Evolutionary conservation across 35 echinoderm and acorn worm species (phyloP), one percentile per base, ranked within the genome.

Genomic region (Apostichopus parvimensis): DNA sequence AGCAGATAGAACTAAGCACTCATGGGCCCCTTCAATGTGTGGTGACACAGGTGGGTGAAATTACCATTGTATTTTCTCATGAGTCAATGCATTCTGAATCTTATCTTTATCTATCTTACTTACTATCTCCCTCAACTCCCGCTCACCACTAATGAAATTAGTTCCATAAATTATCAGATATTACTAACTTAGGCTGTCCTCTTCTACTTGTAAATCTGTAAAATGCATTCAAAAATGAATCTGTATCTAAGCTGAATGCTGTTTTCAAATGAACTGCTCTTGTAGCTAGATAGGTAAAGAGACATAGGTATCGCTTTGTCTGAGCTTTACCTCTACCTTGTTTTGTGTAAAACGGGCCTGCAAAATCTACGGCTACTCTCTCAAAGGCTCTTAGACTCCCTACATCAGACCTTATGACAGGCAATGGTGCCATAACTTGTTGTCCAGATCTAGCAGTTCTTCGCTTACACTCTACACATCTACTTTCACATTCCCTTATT

Each of bases 91-190:
- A 4, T 28, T 28, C 26, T 93, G 6, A 55, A 95, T 85, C 57
- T 77, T 88, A n/a, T 90, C 70, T 60, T 93, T 62, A 64, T 93
- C 75, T 53, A 92, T 76, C 87, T 45, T 62, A 1, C 71, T 88
- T 5, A 93, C 53, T 56, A 89, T 25, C 57, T 93, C 78, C 20
- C 73, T 13, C 53, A 96, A 65, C 73, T 96, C 92, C 9, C 81
- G 18, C 1, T 86, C 59, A n/a, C 56, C 92, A 7, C 95, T 88
- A 79, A 96, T 77, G 58, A 96, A 96, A 79, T 96, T 96, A 60
- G 92, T 87, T 20, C 95, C 95, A 88, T n/a, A n/a, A n/a, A n/a
- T 96, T 91, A 79, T 96, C 95, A 21, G 95, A 96, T 1, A 79
- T 7, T 18, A 96, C 18, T 52, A 66, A 5, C 72, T 91, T 91